Percentiles rank a stretch among this genome's conserved stretches.
Evolutionary conservation across 1,140 invertebrate species (phyloP).

Genomic region (Andricus grossulariae): DNA sequence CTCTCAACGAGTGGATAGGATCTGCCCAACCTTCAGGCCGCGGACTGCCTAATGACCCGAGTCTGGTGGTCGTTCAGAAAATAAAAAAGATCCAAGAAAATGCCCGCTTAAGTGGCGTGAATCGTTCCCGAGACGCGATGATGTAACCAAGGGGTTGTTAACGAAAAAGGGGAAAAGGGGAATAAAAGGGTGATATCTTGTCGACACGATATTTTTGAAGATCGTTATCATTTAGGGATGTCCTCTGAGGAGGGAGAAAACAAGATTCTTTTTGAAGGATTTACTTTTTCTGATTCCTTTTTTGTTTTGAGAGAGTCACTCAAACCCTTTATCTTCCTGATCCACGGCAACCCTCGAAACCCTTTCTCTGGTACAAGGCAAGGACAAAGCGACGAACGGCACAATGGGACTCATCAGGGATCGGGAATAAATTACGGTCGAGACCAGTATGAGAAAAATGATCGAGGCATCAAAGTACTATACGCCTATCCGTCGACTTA

Average conservation of each 20-base stretch:
- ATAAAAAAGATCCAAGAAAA: conserved; percentile 50
- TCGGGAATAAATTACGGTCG: conserved; percentile 70
- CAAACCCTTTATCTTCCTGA: conserved; percentile 35
- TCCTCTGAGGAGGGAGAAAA: neutral
- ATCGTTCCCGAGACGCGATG: conserved; percentile 52
- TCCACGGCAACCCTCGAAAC: conserved; percentile 35
- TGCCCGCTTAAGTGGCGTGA: conserved; percentile 65
- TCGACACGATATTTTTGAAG: conserved; percentile 41
- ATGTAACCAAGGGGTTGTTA: conserved; percentile 48
- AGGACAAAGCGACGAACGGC: conserved; percentile 50
- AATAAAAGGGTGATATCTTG: neutral
- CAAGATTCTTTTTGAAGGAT: conserved; percentile 28
- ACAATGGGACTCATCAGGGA: conserved; percentile 72
- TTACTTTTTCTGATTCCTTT: neutral
- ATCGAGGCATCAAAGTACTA: conserved; percentile 50
- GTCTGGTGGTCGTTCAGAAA: conserved; percentile 41
- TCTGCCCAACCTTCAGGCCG: conserved; percentile 34
- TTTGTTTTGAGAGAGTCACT: conserved; percentile 38
- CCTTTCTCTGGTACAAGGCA: conserved; percentile 44
- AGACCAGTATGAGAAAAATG: conserved; percentile 62
- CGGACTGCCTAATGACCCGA: conserved; percentile 72
- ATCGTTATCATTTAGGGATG: conserved; percentile 59
- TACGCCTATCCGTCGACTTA: neutral
- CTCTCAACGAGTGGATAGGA: conserved; percentile 54
- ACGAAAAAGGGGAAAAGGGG: conserved; percentile 31